phyloP scores from a whole-genome alignment of 1,140 invertebrate genomes.

The Drosophila nannoptera region DNA sequence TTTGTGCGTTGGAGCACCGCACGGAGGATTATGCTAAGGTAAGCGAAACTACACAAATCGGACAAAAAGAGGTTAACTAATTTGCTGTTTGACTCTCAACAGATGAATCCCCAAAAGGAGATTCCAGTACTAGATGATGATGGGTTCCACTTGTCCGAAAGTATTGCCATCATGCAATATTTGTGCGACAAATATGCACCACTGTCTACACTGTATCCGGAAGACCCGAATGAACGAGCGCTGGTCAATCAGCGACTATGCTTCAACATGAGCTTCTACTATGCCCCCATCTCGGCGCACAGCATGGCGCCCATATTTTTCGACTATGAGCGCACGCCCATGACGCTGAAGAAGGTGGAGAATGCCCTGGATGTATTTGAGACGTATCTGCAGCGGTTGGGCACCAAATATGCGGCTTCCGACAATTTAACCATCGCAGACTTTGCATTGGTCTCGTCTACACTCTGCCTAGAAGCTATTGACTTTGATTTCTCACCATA shows the following conservation, averaged over 20 bases:
- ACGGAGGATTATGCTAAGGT: slow-evolving; percentile 85
- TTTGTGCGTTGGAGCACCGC: slow-evolving; percentile 85
- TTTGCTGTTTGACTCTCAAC: slow-evolving; percentile 38
- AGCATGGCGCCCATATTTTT: slow-evolving; percentile 85
- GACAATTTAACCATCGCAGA: slow-evolving; percentile 87
- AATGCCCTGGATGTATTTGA: slow-evolving; percentile 85
- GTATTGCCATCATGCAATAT: slow-evolving; percentile 88
- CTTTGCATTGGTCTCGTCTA: slow-evolving; percentile 84
- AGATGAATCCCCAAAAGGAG: slow-evolving; percentile 90
- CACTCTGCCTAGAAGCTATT: slow-evolving; percentile 86
- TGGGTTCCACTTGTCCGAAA: slow-evolving; percentile 86
- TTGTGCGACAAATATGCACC: slow-evolving; percentile 86
- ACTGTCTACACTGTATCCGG: slow-evolving; percentile 83
- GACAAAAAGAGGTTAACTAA: not conserved
- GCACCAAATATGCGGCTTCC: slow-evolving; percentile 84
- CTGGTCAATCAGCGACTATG: slow-evolving; percentile 87
- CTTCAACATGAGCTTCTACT: slow-evolving; percentile 88
- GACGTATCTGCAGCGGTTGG: slow-evolving; percentile 82
- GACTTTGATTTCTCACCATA: slow-evolving; percentile 83
- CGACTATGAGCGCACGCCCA: slow-evolving; percentile 84
- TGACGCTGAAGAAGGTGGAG: slow-evolving; percentile 83
- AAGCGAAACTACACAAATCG: not conserved
- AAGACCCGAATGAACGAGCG: slow-evolving; percentile 83
- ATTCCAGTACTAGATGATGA: slow-evolving; percentile 87
- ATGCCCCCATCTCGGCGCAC: slow-evolving; percentile 83